A percentile compares a stretch with the other conserved stretches of the same genome.
Evolutionary conservation across 30 jellyfish, hydroid and myxozoan genomes (phyloP).

Genomic region (Aurelia aurita): DNA sequence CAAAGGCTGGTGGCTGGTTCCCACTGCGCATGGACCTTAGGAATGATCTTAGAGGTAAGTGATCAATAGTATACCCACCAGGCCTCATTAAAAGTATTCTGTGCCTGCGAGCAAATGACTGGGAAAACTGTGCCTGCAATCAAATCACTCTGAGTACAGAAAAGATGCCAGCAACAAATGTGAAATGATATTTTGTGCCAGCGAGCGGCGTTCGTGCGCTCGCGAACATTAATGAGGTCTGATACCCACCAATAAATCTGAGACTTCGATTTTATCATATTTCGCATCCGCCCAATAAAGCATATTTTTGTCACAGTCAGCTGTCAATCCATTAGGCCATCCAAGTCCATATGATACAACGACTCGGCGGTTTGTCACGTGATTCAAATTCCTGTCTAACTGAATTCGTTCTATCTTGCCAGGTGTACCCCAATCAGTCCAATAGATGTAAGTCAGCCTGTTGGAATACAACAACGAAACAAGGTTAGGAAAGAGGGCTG

Average conservation of each 20-base stretch:
- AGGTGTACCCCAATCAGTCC: slow-evolving; percentile 85
- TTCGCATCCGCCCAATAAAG: slow-evolving; percentile 81
- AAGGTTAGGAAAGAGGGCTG: too few relatives aligned
- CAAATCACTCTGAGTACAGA: too few relatives aligned
- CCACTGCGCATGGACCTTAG: too few relatives aligned
- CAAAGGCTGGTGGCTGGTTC: too few relatives aligned
- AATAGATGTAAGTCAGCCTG: slow-evolving; percentile 48
- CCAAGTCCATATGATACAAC: slow-evolving; percentile 45
- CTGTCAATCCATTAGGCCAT: slow-evolving; percentile 82
- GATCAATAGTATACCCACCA: slow-evolving; percentile 17
- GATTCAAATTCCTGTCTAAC: slow-evolving; percentile 26
- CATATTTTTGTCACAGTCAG: slow-evolving; percentile 25
- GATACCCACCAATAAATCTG: slow-evolving; percentile 65
- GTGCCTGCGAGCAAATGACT: too few relatives aligned
- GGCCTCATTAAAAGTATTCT: too few relatives aligned
- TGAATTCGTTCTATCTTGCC: slow-evolving; percentile 59
- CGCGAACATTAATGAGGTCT: too few relatives aligned
- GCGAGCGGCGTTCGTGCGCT: neutral
- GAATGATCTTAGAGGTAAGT: too few relatives aligned
- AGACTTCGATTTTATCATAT: slow-evolving; percentile 62
- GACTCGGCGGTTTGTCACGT: slow-evolving; percentile 37
- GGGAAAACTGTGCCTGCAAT: too few relatives aligned
- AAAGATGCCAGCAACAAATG: too few relatives aligned
- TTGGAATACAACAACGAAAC: neutral
- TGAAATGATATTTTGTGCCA: neutral